Conservation (phyloP, 2,888 invertebrate genomes). For the Drosophila testacea region DNA sequence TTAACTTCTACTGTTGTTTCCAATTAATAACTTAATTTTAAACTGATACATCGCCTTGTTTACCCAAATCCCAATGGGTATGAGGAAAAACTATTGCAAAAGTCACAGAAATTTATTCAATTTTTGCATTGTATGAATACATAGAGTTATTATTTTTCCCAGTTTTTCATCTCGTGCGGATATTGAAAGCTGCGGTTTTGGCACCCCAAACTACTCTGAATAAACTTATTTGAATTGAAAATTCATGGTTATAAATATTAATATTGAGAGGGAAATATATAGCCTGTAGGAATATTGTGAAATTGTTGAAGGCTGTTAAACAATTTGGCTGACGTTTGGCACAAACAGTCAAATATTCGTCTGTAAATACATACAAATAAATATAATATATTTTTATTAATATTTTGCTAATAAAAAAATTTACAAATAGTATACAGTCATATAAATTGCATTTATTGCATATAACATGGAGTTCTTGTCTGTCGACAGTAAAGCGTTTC, state of each 20-base stretch:
- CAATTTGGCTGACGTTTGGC: conserved; percentile 62
- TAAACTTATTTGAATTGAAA: conserved; percentile 73
- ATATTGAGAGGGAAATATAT: conserved; percentile 31
- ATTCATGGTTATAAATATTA: conserved; percentile 78
- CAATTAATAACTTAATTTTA: no score
- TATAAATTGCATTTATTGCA: conserved; percentile 35
- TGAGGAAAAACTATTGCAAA: conserved; percentile 39
- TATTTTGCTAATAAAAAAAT: conserved; percentile 66
- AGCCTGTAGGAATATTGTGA: conserved; percentile 53
- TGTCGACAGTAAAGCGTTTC: conserved; percentile 48
- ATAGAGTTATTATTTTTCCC: background rate
- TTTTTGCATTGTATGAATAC: conserved; percentile 35
- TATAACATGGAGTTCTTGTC: conserved; percentile 14
- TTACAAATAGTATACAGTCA: background rate
- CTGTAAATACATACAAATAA: conserved; percentile 18
- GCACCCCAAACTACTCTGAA: conserved; percentile 41
- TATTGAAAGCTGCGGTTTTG: conserved; percentile 75
- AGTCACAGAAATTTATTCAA: conserved; percentile 46
- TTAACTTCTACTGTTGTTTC: background rate
- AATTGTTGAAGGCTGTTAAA: conserved; percentile 68
- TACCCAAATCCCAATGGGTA: background rate
- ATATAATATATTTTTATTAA: conserved; percentile 56
- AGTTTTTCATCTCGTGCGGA: conserved; percentile 50
- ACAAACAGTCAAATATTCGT: conserved; percentile 48
- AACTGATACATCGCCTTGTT: background rate